Evolutionary conservation across 2,797 vertebrate species (phyloP).

Genomic region (Anabacerthia variegaticeps): DNA sequence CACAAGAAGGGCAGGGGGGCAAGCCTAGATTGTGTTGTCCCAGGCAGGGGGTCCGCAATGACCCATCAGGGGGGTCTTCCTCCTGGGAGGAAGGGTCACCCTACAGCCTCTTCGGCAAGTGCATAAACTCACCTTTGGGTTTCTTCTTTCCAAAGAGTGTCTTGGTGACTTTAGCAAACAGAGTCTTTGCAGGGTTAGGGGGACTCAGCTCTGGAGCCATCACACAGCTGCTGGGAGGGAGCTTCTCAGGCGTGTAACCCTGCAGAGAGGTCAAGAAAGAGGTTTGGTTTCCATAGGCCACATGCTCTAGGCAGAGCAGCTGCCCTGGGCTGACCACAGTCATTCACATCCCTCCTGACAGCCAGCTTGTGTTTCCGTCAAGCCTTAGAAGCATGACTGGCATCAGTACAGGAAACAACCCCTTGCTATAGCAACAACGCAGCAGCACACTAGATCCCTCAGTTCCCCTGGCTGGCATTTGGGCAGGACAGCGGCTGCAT

Average conservation of each 20-base stretch:
- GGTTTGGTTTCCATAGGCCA: neutral
- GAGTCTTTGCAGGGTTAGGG: conserved; percentile 91
- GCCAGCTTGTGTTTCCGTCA: neutral
- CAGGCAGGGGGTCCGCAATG: neutral
- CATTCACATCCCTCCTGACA: conserved; percentile 25
- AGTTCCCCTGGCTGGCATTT: neutral
- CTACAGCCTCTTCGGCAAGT: neutral
- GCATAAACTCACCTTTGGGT: conserved; percentile 81
- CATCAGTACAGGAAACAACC: neutral
- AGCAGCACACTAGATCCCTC: neutral
- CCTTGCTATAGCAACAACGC: neutral
- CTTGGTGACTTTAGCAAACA: conserved; percentile 96
- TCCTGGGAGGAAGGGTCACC: neutral
- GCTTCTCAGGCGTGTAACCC: conserved; percentile 93
- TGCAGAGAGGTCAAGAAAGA: conserved; percentile 55
- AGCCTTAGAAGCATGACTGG: neutral
- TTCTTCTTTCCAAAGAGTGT: conserved; percentile 94
- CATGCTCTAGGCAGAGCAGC: neutral
- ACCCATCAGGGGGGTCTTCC: neutral
- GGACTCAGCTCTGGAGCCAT: conserved; percentile 92
- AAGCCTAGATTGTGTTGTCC: neutral
- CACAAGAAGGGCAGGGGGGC: neutral
- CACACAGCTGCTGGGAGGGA: conserved; percentile 92
- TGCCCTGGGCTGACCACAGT: neutral
- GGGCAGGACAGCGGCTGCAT: neutral